Base-by-base conservation (phyloP, 2,888 invertebrate species). In the Pyrgus malvae region DNA sequence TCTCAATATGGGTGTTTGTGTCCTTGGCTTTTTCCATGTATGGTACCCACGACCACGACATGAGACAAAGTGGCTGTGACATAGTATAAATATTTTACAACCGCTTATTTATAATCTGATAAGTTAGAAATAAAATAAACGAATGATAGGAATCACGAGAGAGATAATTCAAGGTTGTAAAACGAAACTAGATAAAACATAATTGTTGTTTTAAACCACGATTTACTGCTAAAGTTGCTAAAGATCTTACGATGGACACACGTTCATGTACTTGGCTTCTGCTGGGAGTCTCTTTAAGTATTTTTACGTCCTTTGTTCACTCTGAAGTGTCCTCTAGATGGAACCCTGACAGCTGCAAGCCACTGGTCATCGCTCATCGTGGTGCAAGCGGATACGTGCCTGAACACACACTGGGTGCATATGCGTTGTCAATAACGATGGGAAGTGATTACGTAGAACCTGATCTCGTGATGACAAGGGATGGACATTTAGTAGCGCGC, bases 321-420 rank as follows among this genome's bases (percentile, higher is more conserved):
- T 46, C 40, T 3, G 17, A 54, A 25, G 16, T 6, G 1, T 6
- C 16, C n/a, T 9, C 3, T 9, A 25, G 38, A 53, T 54, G 53
- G 53, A 54, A 54, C 46, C 53, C 53, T 9, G 53, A 54, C 12
- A 54, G 40, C 8, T 54, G 53, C 12, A 54, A 54, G 8, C 54
- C 54, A 19, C 16, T 80, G 8, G 72, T 85, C 1, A 80, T 86
- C 21, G 86, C 80, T 2, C 87, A 87, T 55, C 74, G 89, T 3
- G 89, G 89, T 1, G 87, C 89, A 16, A 85, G 87, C 31, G 89
- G 88, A 1, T 89, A 89, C 58, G 80, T 82, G 0, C 87, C 89
- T 0, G 89, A 90, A 60, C 89, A 90, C 59, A 90, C 89, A 0
- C 74, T 87, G 12, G 88, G 80, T 2, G 75, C 89, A 1, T 90